Conservation (phyloP, 2,113 vertebrate genomes). For the Bothrops jararaca region DNA sequence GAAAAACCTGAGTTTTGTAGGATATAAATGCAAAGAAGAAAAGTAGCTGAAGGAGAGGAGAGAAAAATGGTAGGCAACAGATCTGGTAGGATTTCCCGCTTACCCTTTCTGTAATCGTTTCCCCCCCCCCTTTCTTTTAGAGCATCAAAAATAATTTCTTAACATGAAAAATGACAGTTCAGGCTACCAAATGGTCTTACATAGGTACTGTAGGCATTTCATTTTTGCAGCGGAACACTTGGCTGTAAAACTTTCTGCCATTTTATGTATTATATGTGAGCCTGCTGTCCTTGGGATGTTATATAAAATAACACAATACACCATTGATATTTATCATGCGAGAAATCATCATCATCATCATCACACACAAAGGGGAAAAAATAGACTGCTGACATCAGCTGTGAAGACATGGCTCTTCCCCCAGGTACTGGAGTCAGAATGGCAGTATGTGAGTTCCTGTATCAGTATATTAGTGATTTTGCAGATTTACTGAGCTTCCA, state of each 20-base stretch:
- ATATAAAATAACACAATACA: conserved; percentile 15
- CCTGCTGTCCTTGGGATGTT: conserved; percentile 30
- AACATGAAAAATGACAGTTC: conserved; percentile 57
- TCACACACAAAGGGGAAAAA: neutral
- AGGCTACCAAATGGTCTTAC: conserved; percentile 41
- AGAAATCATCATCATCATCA: neutral
- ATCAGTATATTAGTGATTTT: neutral
- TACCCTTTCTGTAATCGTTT: conserved; percentile 24
- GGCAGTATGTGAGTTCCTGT: neutral
- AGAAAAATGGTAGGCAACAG: conserved; percentile 17
- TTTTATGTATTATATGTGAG: conserved; percentile 41
- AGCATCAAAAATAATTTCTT: conserved; percentile 51
- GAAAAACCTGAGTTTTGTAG: conserved; percentile 39
- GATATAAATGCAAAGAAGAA: conserved; percentile 38
- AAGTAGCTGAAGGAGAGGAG: conserved; percentile 9
- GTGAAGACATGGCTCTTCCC: neutral
- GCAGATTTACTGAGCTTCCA: neutral
- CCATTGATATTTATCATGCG: neutral
- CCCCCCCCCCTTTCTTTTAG: neutral
- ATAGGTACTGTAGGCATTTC: conserved; percentile 37
- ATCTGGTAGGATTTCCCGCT: conserved; percentile 20
- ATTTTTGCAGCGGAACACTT: conserved; percentile 42
- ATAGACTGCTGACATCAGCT: neutral
- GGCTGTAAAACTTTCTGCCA: conserved; percentile 38
- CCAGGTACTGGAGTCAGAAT: neutral